Evolutionary conservation across 1,140 invertebrate species (phyloP).

Genomic region (Scaptodrosophila lebanonensis): DNA sequence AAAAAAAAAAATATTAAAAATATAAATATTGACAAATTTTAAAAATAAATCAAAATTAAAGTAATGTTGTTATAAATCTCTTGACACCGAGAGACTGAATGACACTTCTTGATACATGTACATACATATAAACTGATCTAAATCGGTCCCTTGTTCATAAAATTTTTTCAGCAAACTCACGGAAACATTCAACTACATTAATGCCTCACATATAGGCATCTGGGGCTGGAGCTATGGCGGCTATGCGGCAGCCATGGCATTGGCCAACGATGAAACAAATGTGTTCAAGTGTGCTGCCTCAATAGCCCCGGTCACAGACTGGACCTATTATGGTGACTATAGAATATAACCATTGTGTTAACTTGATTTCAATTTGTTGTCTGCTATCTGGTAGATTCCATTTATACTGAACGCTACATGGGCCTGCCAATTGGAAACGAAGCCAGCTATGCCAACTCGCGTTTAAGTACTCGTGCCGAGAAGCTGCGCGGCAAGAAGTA

Average conservation of each 20-base stretch:
- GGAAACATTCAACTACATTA: constrained; percentile 83
- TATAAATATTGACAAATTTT: too few relatives aligned
- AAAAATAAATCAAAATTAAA: too few relatives aligned
- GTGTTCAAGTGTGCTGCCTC: constrained; percentile 94
- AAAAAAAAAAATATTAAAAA: too few relatives aligned
- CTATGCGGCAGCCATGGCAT: constrained; percentile 88
- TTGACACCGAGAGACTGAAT: too few relatives aligned
- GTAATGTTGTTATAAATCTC: too few relatives aligned
- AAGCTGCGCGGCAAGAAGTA: constrained; percentile 86
- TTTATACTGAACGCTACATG: constrained; percentile 98
- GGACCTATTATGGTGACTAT: constrained; percentile 88
- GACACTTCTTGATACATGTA: too few relatives aligned
- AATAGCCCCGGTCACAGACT: constrained; percentile 94
- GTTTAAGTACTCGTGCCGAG: constrained; percentile 84
- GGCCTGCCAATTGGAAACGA: constrained; percentile 88
- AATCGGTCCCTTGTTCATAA: neutral
- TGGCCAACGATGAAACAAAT: constrained; percentile 84
- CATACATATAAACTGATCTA: too few relatives aligned
- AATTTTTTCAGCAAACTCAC: constrained; percentile 79
- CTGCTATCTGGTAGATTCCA: constrained; percentile 88
- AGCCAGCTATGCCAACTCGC: constrained; percentile 86
- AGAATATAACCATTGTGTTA: neutral
- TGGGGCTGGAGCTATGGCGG: constrained; percentile 98
- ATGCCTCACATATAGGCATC: constrained; percentile 83
- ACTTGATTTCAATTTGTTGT: neutral